Conservation (phyloP, 2,888 invertebrate genomes). For the Brachycybe producta region DNA sequence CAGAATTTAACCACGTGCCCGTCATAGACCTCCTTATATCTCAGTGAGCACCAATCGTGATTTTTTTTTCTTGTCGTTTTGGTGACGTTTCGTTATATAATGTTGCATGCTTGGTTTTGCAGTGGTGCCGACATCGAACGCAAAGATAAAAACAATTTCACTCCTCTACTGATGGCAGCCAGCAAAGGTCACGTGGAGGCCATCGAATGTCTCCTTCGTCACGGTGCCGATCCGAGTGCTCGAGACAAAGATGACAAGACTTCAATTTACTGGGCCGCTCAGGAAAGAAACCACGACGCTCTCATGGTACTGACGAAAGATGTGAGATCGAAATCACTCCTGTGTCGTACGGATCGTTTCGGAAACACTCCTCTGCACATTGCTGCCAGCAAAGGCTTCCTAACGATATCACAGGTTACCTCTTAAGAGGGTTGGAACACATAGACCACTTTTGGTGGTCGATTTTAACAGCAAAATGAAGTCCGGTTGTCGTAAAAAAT, state of each 20-base stretch:
- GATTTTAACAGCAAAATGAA: constrained; percentile 24
- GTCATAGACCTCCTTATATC: constrained; percentile 33
- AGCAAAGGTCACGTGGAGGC: constrained; percentile 33
- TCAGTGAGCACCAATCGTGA: constrained; percentile 24
- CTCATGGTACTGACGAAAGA: constrained; percentile 32
- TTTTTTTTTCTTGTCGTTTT: background rate
- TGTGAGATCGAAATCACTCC: constrained; percentile 25
- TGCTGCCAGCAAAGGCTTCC: constrained; percentile 34
- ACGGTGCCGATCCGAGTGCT: constrained; percentile 32
- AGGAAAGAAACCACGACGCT: constrained; percentile 33
- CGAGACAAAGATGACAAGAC: constrained; percentile 37
- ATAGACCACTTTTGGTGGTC: background rate
- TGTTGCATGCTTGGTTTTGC: constrained; percentile 13
- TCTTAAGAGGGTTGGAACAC: background rate
- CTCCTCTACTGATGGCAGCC: constrained; percentile 36
- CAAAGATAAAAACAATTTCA: constrained; percentile 35
- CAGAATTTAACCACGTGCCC: constrained; percentile 31
- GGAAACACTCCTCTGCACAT: constrained; percentile 38
- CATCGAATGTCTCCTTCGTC: constrained; percentile 31
- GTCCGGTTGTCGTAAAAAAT: too few species aligned
- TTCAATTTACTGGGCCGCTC: constrained; percentile 35
- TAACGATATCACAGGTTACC: constrained; percentile 21
- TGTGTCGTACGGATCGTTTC: constrained; percentile 36
- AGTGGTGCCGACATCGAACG: constrained; percentile 34
- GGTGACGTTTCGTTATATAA: background rate